These are phyloP conservation scores for Dascillus cervinus DNA, from an alignment of 2,888 invertebrate species.

Conservation along the genomic window DNA sequence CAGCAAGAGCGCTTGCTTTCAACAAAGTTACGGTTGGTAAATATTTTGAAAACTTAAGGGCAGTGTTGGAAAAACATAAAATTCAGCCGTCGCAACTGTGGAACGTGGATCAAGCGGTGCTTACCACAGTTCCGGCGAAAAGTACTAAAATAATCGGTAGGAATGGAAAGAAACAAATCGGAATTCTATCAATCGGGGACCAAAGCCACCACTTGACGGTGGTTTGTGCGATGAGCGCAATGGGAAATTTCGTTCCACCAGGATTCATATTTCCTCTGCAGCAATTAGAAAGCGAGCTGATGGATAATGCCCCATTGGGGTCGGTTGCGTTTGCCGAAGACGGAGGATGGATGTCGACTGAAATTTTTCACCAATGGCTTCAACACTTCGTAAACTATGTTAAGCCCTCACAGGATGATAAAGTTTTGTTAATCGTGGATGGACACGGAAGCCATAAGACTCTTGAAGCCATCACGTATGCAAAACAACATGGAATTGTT, in stretches of 20 bases:
- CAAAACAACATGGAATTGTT: constrained; percentile 29
- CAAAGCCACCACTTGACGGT: too few species aligned
- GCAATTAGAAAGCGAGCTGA: constrained; percentile 21
- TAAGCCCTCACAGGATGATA: constrained; percentile 7
- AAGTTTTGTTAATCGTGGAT: constrained; percentile 25
- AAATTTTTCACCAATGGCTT: constrained; percentile 19
- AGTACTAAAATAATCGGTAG: too few species aligned
- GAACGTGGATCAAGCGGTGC: constrained; percentile 6
- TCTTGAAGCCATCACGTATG: constrained; percentile 21
- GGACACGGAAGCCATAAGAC: constrained; percentile 23
- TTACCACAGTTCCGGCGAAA: constrained; percentile 5
- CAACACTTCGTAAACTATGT: constrained; percentile 13
- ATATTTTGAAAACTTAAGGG: constrained; percentile 2
- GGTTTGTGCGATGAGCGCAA: constrained; percentile 26
- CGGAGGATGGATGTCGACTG: constrained; percentile 3
- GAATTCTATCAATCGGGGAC: too few species aligned
- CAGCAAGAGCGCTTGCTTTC: constrained; percentile 1
- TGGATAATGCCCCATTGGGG: constrained; percentile 31
- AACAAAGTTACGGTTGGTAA: not conserved
- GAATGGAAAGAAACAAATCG: too few species aligned
- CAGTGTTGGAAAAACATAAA: not conserved
- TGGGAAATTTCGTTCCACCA: constrained; percentile 26
- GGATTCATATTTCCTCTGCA: constrained; percentile 31
- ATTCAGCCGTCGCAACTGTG: constrained; percentile 1
- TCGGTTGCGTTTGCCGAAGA: constrained; percentile 3